Base-by-base conservation (phyloP, 2,888 invertebrate genomes). In the Hofmannophila pseudospretella region DNA sequence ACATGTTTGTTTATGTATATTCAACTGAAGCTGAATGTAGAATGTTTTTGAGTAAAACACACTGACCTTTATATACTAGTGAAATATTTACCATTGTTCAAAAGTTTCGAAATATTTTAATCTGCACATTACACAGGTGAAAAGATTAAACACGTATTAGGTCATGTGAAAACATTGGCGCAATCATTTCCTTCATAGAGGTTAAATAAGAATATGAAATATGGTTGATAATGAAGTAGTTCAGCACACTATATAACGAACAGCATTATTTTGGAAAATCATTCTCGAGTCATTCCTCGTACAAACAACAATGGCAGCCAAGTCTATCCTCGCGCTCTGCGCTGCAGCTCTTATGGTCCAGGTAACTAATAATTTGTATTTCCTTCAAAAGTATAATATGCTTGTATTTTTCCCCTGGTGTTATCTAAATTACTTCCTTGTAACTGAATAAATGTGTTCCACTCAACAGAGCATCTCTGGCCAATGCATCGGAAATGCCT, bases 391-490 rank as follows among this genome's bases (percentile, higher is more conserved):
- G n/a, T n/a, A n/a, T n/a, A n/a, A n/a, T n/a, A n/a, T n/a, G n/a
- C n/a, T n/a, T n/a, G n/a, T n/a, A n/a, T n/a, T n/a, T n/a, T n/a
- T n/a, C n/a, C n/a, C n/a, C n/a, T n/a, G n/a, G n/a, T n/a, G n/a
- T n/a, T n/a, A n/a, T n/a, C n/a, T n/a, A n/a, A n/a, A n/a, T n/a
- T n/a, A n/a, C n/a, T n/a, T n/a, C n/a, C n/a, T n/a, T n/a, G n/a
- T n/a, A n/a, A n/a, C n/a, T n/a, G n/a, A n/a, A n/a, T n/a, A n/a
- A n/a, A n/a, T n/a, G n/a, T n/a, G n/a, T n/a, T n/a, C n/a, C n/a
- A n/a, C n/a, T n/a, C n/a, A n/a, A n/a, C 40, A 57, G 56, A 46
- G 33, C 27, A 51, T 57, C 36, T 41, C 51, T 34, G 49, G 45
- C 11, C 49, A 51, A 33, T 51, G 48, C 34, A 22, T 48, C 8